Percentiles rank a stretch among this genome's conserved stretches.
Conservation (phyloP, 2,888 invertebrate genomes). For the Oxyscelio sp. region DNA sequence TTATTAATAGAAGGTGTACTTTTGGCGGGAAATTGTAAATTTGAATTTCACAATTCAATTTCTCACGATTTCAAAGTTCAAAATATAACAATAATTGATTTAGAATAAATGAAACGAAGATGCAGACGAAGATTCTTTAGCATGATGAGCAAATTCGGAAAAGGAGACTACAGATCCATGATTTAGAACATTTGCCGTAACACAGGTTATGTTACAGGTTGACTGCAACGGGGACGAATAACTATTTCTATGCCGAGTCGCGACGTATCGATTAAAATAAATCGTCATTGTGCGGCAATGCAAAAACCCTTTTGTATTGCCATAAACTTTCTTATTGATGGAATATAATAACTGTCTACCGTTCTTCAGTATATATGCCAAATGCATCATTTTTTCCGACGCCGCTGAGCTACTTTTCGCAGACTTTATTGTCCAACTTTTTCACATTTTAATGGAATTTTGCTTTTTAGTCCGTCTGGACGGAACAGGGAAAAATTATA, state of each 20-base stretch:
- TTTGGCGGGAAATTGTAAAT: no score
- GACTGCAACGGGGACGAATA: slow-evolving; percentile 61
- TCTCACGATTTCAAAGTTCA: no score
- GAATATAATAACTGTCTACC: slow-evolving; percentile 72
- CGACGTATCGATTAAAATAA: slow-evolving; percentile 74
- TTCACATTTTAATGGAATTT: slow-evolving; percentile 62
- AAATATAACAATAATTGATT: no score
- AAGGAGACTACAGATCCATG: no score
- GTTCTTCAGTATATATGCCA: slow-evolving; percentile 70
- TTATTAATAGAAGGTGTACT: no score
- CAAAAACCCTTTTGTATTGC: slow-evolving; percentile 70
- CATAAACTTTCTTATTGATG: slow-evolving; percentile 73
- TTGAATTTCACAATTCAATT: no score
- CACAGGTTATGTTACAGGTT: slow-evolving; percentile 44
- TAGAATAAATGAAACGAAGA: no score
- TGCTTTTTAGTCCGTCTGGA: slow-evolving; percentile 57
- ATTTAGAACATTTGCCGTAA: no score
- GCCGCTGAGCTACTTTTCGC: slow-evolving; percentile 71
- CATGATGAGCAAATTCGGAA: no score
- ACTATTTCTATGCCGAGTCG: slow-evolving; percentile 67
- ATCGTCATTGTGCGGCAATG: slow-evolving; percentile 68
- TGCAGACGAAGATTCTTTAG: no score
- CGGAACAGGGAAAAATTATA: slow-evolving; percentile 53
- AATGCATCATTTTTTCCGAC: slow-evolving; percentile 65
- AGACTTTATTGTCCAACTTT: slow-evolving; percentile 70